Conservation (phyloP, 2,888 invertebrate species). For the Emmelina monodactyla region DNA sequence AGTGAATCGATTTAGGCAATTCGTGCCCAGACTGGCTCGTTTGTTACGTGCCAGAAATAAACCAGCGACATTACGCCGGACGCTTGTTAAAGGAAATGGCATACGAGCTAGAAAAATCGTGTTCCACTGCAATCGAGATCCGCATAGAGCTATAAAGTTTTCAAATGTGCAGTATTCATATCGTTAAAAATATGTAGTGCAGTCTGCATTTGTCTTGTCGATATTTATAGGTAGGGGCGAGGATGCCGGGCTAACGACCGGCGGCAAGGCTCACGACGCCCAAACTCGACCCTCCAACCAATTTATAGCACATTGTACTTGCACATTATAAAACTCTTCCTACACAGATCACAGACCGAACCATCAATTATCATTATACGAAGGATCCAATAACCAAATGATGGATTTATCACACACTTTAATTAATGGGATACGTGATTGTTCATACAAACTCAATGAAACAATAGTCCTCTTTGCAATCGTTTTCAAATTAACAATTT, state of each 20-base stretch:
- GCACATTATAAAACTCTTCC: no score
- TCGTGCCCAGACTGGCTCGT: constrained; percentile 17
- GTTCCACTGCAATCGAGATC: neutral
- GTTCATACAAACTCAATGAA: no score
- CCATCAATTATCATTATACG: no score
- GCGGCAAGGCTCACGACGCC: constrained; percentile 19
- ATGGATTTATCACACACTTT: no score
- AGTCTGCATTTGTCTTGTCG: constrained; percentile 40
- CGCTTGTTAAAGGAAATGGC: constrained; percentile 1
- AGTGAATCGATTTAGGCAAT: constrained; percentile 22
- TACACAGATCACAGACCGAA: no score
- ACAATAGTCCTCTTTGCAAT: no score
- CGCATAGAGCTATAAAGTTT: constrained; percentile 9
- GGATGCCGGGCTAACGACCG: constrained; percentile 21
- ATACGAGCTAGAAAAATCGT: constrained; percentile 1
- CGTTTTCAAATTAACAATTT: no score
- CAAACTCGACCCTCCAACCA: constrained; percentile 16
- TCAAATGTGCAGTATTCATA: constrained; percentile 31
- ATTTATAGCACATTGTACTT: constrained; percentile 1
- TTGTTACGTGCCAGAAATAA: constrained; percentile 15
- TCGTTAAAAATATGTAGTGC: constrained; percentile 29
- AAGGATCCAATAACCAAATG: no score
- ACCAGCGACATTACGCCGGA: neutral
- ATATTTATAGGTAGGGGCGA: constrained; percentile 45
- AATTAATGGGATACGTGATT: no score